Conservation (phyloP, 2,797 vertebrate genomes). For the Okamejei kenojei region DNA sequence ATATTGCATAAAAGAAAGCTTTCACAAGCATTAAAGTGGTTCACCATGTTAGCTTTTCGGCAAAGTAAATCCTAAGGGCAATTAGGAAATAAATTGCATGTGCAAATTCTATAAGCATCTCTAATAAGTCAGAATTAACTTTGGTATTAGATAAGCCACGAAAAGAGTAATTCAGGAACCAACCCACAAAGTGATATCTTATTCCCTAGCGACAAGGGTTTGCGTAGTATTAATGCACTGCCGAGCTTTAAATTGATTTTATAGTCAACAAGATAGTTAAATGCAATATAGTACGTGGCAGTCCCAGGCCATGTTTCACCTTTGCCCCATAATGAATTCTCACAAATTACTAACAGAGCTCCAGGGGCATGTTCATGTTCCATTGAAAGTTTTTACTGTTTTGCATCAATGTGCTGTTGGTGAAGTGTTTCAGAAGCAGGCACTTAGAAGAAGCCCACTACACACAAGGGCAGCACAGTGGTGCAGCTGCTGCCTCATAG, state of each 20-base stretch:
- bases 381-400: background rate
- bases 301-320: background rate
- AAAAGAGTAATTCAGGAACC: background rate
- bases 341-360: background rate
- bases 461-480: background rate
- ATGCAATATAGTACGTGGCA: background rate
- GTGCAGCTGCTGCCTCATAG: too few relatives aligned
- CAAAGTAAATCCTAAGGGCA: background rate
- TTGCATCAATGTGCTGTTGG: background rate
- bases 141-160: background rate
- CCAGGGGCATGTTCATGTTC: background rate
- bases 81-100: background rate
- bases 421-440: background rate
- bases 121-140: conserved; percentile 22
- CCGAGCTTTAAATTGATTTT: background rate
- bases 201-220: background rate
- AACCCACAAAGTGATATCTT: background rate
- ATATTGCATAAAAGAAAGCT: background rate
- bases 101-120: conserved; percentile 4
- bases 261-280: background rate
- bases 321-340: background rate
- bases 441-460: background rate
- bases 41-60: background rate
- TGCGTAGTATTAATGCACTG: too few relatives aligned
- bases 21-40: background rate